Base-by-base conservation (phyloP, 2,113 vertebrate genomes). In the Azemiops feae region DNA sequence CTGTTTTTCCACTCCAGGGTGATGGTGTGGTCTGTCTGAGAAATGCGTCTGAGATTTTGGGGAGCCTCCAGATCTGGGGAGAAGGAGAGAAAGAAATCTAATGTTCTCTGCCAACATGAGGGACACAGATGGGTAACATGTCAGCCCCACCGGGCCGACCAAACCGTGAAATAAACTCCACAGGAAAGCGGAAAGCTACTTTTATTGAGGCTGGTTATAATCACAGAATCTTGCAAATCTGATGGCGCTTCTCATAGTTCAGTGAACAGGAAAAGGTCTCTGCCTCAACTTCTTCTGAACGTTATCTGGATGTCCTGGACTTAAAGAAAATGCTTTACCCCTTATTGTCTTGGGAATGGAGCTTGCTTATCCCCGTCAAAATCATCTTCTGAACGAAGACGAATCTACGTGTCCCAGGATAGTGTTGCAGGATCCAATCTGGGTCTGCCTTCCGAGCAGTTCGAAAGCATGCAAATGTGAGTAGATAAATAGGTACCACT, bases 1-100 rank as follows among this genome's bases (percentile, higher is more conserved):
- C 98, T 99, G 93, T 99, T 99, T 95, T 96, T 98, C 99, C 99
- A 99, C 94, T 99, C 98, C 88, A 99, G 96, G 39, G 98, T 99
- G 96, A 99, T 99, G 95, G 98, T 99, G 88, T 87, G 98, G 7
- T 99, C 99, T 0, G 99, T 99, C 97, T 99, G 98, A 27, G 99
- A 98, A 91, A 98, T 93, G 0, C 97, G 96, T 55, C 98, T 98
- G 95, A 99, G 98, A 89, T 99, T 98, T 92, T 96, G 98, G 8
- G 99, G 99, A 53, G 99, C 98, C 91, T 99, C 99, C 96, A 99
- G 97, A 55, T 99, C 99, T 99, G 92, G 39, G 94, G 45, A 30
- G 54, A 89, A 88, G n/a, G 58, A 81, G 60, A 52, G 43, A 74
- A 52, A 58, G 10, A 8, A 89, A 74, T 93, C n/a, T 52, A 45